A percentile compares a stretch with the other conserved stretches of the same genome.
These are phyloP conservation scores for Galemys pyrenaicus DNA, from an alignment of 2,113 vertebrate genomes.

Conservation along the genomic window DNA sequence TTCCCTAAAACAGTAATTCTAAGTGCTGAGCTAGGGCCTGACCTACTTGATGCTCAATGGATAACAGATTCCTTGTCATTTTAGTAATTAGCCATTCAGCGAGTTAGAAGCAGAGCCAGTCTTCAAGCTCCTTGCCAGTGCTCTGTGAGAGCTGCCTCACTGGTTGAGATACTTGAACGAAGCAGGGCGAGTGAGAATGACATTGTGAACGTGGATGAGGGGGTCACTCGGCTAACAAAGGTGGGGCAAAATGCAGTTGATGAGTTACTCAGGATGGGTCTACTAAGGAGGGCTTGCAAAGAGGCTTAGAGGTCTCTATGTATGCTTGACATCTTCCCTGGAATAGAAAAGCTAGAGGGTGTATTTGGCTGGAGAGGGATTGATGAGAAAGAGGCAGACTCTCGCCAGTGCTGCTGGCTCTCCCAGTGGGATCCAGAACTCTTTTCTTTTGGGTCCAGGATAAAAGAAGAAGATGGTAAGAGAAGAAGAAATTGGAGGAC, in stretches of 20 bases:
- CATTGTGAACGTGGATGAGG: not conserved
- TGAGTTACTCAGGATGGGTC: not conserved
- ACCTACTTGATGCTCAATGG: not conserved
- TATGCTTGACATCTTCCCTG: not conserved
- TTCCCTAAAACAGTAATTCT: not conserved
- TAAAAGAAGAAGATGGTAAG: not conserved
- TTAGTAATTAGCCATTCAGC: not conserved
- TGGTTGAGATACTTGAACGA: not conserved
- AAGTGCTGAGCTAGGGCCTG: not conserved
- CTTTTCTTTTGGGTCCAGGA: not conserved
- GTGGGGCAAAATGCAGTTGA: not conserved
- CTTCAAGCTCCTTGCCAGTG: not conserved
- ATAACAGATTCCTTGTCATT: not conserved
- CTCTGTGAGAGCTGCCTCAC: not conserved
- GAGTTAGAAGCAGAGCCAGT: constrained; percentile 5
- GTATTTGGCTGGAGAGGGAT: not conserved
- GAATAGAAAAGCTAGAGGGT: not conserved
- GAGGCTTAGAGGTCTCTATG: not conserved
- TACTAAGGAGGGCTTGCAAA: no score
- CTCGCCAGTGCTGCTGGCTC: not conserved
- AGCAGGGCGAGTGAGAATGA: not conserved
- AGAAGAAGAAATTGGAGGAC: not conserved
- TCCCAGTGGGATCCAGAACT: not conserved
- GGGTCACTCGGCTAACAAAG: not conserved
- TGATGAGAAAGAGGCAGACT: not conserved